Percentiles rank a stretch among this genome's conserved stretches.
Conservation (phyloP, 2,113 vertebrate species). For the Syrrhaptes paradoxus region DNA sequence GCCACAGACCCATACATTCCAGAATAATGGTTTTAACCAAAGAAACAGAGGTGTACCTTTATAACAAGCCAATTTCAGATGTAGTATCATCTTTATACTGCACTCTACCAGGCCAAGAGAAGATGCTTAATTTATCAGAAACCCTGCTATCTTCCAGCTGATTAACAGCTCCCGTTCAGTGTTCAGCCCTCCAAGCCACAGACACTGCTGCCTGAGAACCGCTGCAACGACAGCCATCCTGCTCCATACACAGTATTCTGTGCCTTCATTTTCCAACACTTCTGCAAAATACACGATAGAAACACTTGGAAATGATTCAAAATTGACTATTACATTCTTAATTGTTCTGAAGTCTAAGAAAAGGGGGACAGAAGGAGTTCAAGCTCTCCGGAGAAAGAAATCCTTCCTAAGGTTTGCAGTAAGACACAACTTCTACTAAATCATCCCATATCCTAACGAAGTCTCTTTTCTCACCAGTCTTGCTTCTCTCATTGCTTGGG, state of each 20-base stretch:
- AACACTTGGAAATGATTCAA: neutral
- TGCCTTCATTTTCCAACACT: neutral
- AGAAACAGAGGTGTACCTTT: neutral
- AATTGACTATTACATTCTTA: neutral
- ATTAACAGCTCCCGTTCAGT: neutral
- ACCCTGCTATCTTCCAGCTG: neutral
- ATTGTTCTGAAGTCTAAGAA: neutral
- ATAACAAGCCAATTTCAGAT: neutral
- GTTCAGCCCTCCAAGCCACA: neutral
- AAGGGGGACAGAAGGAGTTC: neutral
- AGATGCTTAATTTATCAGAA: neutral
- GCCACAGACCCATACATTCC: neutral
- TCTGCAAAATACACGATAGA: neutral
- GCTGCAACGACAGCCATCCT: neutral
- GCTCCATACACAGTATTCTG: neutral
- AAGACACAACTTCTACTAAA: neutral
- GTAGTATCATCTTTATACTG: neutral
- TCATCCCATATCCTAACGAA: neutral
- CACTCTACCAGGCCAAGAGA: neutral
- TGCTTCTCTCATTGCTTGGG: neutral
- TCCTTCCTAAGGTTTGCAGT: neutral
- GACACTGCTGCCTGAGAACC: neutral
- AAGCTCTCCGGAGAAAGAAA: neutral
- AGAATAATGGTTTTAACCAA: neutral
- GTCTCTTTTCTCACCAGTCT: neutral